Evolutionary conservation across 2,888 invertebrate genomes (phyloP).

Genomic region (Sinopyrophorus schimmeli): DNA sequence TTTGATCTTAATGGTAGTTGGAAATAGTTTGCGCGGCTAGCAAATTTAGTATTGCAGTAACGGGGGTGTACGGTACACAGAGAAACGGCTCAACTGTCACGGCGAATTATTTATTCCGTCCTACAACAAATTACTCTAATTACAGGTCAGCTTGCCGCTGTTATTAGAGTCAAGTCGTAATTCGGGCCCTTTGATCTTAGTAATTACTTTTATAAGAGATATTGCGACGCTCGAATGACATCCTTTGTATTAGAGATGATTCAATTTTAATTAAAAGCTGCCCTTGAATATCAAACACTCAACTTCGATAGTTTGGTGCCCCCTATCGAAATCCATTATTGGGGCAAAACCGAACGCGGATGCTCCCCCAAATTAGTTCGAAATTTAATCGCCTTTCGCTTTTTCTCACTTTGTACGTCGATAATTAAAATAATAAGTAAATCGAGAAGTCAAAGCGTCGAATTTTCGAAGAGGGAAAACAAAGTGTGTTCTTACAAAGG

Average conservation of each 20-base stretch:
- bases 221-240: constrained; percentile 22
- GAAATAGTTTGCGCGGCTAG: constrained; percentile 48
- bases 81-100: constrained; percentile 17
- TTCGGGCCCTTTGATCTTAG: constrained; percentile 28
- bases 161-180: constrained; percentile 31
- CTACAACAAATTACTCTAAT: constrained; percentile 46
- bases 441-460: no score
- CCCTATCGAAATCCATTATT: no score
- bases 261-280: constrained; percentile 26
- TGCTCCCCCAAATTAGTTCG: no score
- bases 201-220: constrained; percentile 32
- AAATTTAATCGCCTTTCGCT: no score
- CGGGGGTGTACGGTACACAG: constrained; percentile 10
- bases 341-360: no score
- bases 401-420: no score
- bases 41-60: constrained; percentile 38
- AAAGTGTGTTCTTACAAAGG: constrained; percentile 6
- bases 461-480: no score
- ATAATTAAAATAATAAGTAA: no score
- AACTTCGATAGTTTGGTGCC: constrained; percentile 8
- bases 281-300: constrained; percentile 18
- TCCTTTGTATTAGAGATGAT: constrained; percentile 22
- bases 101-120: constrained; percentile 33
- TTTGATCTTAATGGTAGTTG: constrained; percentile 54
- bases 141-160: constrained; percentile 35